Conservation (phyloP, 2,888 invertebrate genomes). For the Caenorhabditis panamensis region DNA sequence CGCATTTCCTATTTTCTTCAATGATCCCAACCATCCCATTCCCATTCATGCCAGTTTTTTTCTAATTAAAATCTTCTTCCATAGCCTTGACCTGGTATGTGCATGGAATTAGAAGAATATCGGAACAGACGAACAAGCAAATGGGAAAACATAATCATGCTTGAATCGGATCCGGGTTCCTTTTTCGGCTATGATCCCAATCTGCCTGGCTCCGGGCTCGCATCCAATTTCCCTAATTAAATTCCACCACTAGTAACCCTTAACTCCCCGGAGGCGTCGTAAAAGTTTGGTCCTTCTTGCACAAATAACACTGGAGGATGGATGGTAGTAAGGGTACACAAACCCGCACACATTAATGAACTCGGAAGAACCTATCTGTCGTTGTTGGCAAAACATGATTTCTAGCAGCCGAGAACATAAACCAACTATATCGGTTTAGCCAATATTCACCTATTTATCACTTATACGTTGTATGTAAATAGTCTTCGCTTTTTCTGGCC, state of each 20-base stretch:
- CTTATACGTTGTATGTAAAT: conserved; percentile 11
- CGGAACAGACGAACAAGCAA: too few species aligned
- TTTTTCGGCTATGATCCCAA: neutral
- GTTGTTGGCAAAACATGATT: conserved; percentile 14
- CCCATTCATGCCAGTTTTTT: too few species aligned
- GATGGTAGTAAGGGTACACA: conserved; percentile 21
- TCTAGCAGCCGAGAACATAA: too few species aligned
- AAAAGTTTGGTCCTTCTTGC: conserved; percentile 49
- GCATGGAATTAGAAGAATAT: too few species aligned
- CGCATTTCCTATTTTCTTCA: too few species aligned
- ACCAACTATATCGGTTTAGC: too few species aligned
- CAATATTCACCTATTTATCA: conserved; percentile 23
- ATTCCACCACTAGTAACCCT: conserved; percentile 50
- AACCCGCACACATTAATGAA: conserved; percentile 55
- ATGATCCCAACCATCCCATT: neutral
- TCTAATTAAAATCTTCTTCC: neutral
- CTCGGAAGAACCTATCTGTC: conserved; percentile 25
- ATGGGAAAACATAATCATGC: neutral
- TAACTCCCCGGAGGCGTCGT: conserved; percentile 61
- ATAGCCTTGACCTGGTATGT: neutral
- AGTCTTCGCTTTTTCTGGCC: conserved; percentile 8
- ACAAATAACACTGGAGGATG: conserved; percentile 47
- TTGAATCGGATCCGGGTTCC: neutral
- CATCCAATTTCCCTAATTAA: conserved; percentile 59
- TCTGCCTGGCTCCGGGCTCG: conserved; percentile 8